A percentile compares a stretch with the other conserved stretches of the same genome.
Evolutionary conservation across 2,113 vertebrate genomes (phyloP).

Genomic region (Pimephales promelas): DNA sequence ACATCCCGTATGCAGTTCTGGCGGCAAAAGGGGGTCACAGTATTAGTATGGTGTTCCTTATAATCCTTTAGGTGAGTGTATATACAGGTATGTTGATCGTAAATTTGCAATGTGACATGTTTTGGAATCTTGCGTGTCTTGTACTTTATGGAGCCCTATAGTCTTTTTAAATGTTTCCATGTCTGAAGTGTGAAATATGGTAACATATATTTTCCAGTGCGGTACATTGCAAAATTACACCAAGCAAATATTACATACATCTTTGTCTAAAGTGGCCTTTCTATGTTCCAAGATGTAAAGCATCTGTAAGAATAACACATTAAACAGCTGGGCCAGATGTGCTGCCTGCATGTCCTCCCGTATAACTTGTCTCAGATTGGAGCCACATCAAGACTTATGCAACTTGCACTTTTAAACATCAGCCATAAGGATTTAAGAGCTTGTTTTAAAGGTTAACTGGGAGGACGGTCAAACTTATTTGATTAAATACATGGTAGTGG

Average conservation of each 20-base stretch:
- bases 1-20: too few relatives aligned
- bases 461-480: background rate
- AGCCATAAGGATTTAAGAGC: constrained; percentile 19
- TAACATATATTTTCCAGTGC: constrained; percentile 14
- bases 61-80: too few relatives aligned
- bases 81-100: background rate
- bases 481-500: constrained; percentile 15
- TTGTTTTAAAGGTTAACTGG: constrained; percentile 9
- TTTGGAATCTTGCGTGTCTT: background rate
- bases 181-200: background rate
- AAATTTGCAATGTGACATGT: background rate
- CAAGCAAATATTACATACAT: background rate
- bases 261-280: background rate
- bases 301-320: constrained; percentile 37
- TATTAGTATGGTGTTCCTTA: too few relatives aligned
- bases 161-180: background rate
- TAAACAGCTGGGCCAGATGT: constrained; percentile 20
- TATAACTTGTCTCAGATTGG: constrained; percentile 1
- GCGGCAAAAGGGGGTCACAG: too few relatives aligned
- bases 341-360: constrained; percentile 3
- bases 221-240: background rate
- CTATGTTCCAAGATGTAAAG: background rate
- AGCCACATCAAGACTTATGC: constrained; percentile 1
- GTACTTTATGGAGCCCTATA: background rate
- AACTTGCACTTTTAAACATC: constrained; percentile 7